phyloP scores from a whole-genome alignment of 2,888 invertebrate genomes.

The Emmelina monodactyla region DNA sequence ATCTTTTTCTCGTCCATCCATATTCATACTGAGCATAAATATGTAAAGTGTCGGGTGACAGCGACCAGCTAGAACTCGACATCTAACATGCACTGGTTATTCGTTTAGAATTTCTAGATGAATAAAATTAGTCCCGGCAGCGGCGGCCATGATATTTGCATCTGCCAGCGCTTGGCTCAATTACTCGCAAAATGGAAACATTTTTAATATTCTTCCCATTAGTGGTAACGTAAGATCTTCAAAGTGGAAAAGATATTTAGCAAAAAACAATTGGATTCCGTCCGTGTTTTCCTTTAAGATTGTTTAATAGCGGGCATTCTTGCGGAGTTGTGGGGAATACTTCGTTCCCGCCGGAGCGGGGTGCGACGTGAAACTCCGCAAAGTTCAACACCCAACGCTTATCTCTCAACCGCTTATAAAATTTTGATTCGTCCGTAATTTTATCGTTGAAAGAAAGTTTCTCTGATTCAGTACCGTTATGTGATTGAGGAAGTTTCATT shows the following conservation, averaged over 20 bases:
- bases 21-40: too few species aligned
- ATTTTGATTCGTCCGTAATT: constrained; percentile 60
- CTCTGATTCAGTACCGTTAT: constrained; percentile 32
- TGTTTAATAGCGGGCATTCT: constrained; percentile 11
- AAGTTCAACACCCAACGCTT: constrained; percentile 57
- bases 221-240: constrained; percentile 1
- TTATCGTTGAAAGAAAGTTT: constrained; percentile 56
- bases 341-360: constrained; percentile 18
- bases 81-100: constrained; percentile 36
- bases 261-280: constrained; percentile 4
- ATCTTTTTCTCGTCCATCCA: too few species aligned
- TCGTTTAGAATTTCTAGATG: constrained; percentile 54
- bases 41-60: background rate
- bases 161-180: constrained; percentile 27
- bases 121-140: constrained; percentile 56
- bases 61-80: constrained; percentile 21
- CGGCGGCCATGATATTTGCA: constrained; percentile 53
- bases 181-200: background rate
- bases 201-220: background rate
- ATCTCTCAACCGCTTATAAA: constrained; percentile 56
- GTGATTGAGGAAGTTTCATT: constrained; percentile 21
- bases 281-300: background rate
- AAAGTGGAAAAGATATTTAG: constrained; percentile 2
- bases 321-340: constrained; percentile 25
- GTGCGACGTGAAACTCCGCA: constrained; percentile 35